Evolutionary conservation across 1,140 invertebrate genomes (phyloP).

Genomic region (Wasmannia auropunctata): DNA sequence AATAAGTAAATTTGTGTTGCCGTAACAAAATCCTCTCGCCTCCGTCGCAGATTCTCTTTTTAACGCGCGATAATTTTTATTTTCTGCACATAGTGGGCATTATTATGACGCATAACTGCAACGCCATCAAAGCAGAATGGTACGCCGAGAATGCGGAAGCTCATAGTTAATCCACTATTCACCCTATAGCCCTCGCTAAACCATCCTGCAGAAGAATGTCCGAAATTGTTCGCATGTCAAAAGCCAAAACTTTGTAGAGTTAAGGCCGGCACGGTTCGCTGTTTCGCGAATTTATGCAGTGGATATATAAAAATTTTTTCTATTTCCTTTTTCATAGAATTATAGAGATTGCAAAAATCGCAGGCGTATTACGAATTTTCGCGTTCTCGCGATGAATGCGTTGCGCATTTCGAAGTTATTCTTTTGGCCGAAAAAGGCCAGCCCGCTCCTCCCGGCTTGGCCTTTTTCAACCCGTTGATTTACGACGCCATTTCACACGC

Average conservation of each 20-base stretch:
- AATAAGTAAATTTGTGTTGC: background rate
- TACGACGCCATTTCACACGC: constrained; percentile 39
- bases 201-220: constrained; percentile 63
- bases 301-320: background rate
- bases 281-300: constrained; percentile 27
- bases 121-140: constrained; percentile 72
- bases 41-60: background rate
- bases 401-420: constrained; percentile 29
- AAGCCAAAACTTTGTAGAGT: constrained; percentile 61
- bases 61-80: constrained; percentile 3
- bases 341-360: constrained; percentile 12
- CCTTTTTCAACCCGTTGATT: constrained; percentile 42
- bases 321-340: constrained; percentile 18
- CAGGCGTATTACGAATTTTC: constrained; percentile 16
- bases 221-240: constrained; percentile 74
- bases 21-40: background rate
- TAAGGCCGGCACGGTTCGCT: constrained; percentile 8
- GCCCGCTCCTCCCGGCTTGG: background rate
- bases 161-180: constrained; percentile 75
- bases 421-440: constrained; percentile 25
- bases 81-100: background rate
- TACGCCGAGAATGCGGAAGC: constrained; percentile 72
- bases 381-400: constrained; percentile 1
- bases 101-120: constrained; percentile 71
- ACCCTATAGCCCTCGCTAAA: constrained; percentile 15